A percentile compares a stretch with the other conserved stretches of the same genome.
phyloP scores from a whole-genome alignment of 2,888 invertebrate species.

The Euplagia quadripunctaria region DNA sequence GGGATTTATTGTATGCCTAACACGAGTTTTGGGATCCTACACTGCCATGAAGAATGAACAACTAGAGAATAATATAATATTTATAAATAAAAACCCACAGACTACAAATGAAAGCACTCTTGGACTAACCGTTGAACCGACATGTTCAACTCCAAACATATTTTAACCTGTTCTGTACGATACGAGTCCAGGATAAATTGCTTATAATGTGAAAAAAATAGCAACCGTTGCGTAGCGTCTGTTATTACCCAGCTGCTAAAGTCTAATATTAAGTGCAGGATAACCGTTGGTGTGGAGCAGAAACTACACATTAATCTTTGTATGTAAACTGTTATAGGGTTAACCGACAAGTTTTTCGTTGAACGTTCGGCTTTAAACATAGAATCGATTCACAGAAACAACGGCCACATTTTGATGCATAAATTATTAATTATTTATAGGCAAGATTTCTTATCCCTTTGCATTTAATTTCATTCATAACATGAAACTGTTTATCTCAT shows the following conservation, averaged over 20 bases:
- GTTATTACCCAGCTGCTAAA: constrained; percentile 46
- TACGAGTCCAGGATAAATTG: constrained; percentile 33
- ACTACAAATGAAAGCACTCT: neutral
- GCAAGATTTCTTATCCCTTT: neutral
- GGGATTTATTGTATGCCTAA: too few relatives aligned
- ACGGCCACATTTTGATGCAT: neutral
- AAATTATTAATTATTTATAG: neutral
- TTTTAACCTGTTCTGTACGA: constrained; percentile 34
- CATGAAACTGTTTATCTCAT: too few relatives aligned
- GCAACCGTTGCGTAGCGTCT: constrained; percentile 16
- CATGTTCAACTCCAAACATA: constrained; percentile 24
- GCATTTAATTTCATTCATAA: neutral
- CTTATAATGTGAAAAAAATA: constrained; percentile 35
- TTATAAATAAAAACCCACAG: too few relatives aligned
- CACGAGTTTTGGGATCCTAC: too few relatives aligned
- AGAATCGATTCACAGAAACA: neutral
- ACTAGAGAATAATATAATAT: too few relatives aligned
- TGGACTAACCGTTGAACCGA: neutral
- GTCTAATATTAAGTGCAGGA: constrained; percentile 38
- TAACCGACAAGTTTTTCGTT: constrained; percentile 29
- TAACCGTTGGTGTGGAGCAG: constrained; percentile 24
- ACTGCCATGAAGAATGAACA: too few relatives aligned
- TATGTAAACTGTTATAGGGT: constrained; percentile 24
- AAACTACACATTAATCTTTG: constrained; percentile 31
- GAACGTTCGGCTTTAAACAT: constrained; percentile 5